Conservation (phyloP, 2,888 invertebrate genomes). For the Cephus pulcher region DNA sequence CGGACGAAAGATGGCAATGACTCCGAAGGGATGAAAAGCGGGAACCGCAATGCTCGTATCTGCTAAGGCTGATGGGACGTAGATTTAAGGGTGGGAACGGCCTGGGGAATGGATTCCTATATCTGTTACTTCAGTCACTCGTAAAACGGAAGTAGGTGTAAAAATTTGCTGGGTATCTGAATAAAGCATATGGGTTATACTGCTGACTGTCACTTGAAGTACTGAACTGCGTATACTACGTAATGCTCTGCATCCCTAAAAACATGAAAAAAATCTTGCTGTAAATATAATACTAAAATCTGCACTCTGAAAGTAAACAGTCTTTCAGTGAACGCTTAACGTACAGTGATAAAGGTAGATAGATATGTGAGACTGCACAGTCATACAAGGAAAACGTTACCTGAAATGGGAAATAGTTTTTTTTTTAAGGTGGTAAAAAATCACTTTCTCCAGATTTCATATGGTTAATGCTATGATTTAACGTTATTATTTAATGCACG, state of each 20-base stretch:
- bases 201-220: background rate
- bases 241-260: background rate
- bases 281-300: background rate
- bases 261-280: background rate
- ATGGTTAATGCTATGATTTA: background rate
- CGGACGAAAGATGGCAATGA: constrained; percentile 10
- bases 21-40: constrained; percentile 25
- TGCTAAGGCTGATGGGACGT: constrained; percentile 14
- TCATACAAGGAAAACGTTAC: background rate
- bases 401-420: background rate
- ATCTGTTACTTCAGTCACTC: constrained; percentile 49
- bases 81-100: constrained; percentile 14
- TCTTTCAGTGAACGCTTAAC: background rate
- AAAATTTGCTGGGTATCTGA: constrained; percentile 44
- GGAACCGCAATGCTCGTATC: constrained; percentile 20
- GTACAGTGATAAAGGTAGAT: background rate
- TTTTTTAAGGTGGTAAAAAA: background rate
- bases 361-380: background rate
- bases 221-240: background rate
- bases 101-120: constrained; percentile 27
- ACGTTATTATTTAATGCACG: background rate
- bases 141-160: constrained; percentile 56
- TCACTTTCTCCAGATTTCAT: background rate
- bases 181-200: constrained; percentile 41
- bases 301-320: background rate